A percentile compares a stretch with the other conserved stretches of the same genome.
These are phyloP conservation scores for Siderastrea siderea DNA, from an alignment of 92 coral and sea anemone species.

Conservation along the genomic window DNA sequence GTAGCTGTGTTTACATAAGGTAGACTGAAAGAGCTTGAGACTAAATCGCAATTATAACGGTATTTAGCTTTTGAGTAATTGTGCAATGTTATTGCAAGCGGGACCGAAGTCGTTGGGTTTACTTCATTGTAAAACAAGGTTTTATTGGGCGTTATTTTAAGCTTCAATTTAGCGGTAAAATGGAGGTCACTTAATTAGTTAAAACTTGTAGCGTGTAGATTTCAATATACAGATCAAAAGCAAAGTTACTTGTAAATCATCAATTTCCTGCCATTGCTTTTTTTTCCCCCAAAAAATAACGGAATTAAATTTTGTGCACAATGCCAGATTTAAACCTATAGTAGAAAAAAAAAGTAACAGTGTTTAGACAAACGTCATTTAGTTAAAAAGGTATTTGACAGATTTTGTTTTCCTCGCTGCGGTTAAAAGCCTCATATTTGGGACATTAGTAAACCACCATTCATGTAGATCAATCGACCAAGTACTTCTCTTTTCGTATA, in stretches of 20 bases:
- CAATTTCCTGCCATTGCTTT: not conserved
- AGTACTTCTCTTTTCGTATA: not conserved
- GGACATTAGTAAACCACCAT: not conserved
- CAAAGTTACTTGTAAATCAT: not conserved
- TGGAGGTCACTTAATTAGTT: not conserved
- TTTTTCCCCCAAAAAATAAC: not conserved
- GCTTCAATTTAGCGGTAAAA: not conserved
- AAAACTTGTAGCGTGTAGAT: not conserved
- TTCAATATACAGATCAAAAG: not conserved
- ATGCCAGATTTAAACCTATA: not conserved
- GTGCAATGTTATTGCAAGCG: not conserved
- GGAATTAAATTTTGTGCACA: not conserved
- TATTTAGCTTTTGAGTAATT: not conserved
- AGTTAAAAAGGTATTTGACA: not conserved
- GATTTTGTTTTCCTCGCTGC: not conserved
- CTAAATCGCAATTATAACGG: not conserved
- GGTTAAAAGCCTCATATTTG: not conserved
- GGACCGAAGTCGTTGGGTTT: not conserved
- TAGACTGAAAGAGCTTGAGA: not conserved
- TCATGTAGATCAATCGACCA: not conserved
- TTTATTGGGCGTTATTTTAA: not conserved
- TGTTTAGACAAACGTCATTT: not conserved
- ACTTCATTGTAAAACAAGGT: not conserved
- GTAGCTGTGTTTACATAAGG: not conserved
- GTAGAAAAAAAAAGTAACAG: not conserved